Conservation (phyloP, 1,140 invertebrate species). For the Drosophila saltans region DNA sequence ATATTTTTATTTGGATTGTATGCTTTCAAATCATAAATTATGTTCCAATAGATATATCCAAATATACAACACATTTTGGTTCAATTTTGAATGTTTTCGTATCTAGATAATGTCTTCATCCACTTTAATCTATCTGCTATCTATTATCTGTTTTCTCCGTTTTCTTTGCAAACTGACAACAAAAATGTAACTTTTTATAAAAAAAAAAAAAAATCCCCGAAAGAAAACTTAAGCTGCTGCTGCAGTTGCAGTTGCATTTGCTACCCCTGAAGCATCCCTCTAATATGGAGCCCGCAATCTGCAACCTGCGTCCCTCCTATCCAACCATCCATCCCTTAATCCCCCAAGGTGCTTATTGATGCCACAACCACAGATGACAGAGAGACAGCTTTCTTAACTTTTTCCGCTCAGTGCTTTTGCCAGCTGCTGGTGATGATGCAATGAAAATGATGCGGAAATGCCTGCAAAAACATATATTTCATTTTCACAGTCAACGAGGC, state of each 20-base stretch:
- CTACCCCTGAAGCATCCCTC: too few species aligned
- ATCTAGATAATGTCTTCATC: conserved; percentile 4
- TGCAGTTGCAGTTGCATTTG: conserved; percentile 30
- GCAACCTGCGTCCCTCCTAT: conserved; percentile 2
- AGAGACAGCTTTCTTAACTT: conserved; percentile 26
- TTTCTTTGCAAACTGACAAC: conserved; percentile 41
- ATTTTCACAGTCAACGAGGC: conserved; percentile 73
- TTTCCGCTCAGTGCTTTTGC: conserved; percentile 31
- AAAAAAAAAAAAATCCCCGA: conserved; percentile 19
- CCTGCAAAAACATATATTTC: conserved; percentile 65
- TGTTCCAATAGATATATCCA: too few species aligned
- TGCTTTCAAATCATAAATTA: too few species aligned
- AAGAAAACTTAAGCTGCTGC: conserved; percentile 21
- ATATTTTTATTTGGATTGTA: too few species aligned
- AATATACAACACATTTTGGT: background rate
- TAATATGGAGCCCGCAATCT: too few species aligned
- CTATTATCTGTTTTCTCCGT: background rate
- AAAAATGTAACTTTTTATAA: conserved; percentile 37
- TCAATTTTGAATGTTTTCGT: background rate
- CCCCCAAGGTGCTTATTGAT: conserved; percentile 50
- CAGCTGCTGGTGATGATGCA: conserved; percentile 18
- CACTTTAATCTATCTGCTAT: conserved; percentile 3
- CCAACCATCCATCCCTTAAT: background rate
- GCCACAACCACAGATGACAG: conserved; percentile 25
- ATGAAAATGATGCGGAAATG: conserved; percentile 36